phyloP scores from a whole-genome alignment of 2,797 vertebrate species.

The Pitangus sulphuratus region DNA sequence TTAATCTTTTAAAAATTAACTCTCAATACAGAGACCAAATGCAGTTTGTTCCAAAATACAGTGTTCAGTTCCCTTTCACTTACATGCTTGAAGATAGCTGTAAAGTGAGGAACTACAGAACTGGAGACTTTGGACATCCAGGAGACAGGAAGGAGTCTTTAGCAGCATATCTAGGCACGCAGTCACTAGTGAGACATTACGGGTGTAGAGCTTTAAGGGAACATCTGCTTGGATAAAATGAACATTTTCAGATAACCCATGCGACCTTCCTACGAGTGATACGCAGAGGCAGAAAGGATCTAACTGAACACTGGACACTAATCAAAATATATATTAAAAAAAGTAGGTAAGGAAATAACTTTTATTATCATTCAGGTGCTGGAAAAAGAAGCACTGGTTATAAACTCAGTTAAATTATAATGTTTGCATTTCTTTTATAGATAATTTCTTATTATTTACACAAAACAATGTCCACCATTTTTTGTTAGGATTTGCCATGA shows the following conservation, averaged over 20 bases:
- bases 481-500: background rate
- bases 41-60: background rate
- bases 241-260: fast-evolving
- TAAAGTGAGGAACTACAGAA: background rate
- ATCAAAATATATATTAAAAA: background rate
- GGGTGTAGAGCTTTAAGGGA: background rate
- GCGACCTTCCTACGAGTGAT: background rate
- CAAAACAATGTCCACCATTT: background rate
- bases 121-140: background rate
- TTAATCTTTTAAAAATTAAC: background rate
- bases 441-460: background rate
- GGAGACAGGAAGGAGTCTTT: background rate
- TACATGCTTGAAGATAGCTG: background rate
- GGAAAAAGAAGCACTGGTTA: background rate
- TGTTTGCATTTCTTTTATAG: background rate
- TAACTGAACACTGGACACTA: background rate
- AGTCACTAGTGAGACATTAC: background rate
- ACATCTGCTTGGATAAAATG: background rate
- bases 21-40: background rate
- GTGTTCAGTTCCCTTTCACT: background rate
- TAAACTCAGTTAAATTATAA: background rate
- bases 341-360: background rate
- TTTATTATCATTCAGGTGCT: background rate
- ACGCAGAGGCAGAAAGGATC: background rate
- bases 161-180: fast-evolving